phyloP scores from a whole-genome alignment of 2,113 vertebrate genomes.

The Budorcas taxicolor region DNA sequence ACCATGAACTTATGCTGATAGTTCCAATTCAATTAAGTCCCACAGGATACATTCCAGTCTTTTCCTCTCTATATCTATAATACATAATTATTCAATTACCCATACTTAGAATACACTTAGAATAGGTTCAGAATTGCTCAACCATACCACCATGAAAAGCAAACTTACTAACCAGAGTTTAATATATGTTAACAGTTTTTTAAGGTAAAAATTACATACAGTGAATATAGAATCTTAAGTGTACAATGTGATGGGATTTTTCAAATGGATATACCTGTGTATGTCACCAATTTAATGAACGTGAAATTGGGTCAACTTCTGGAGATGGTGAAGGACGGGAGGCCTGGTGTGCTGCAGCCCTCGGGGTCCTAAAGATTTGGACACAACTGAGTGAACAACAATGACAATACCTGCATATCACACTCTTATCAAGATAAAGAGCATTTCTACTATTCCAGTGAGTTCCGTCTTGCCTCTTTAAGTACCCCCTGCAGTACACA shows the following conservation, averaged over 20 bases:
- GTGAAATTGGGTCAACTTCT: background rate
- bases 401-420: too few species aligned
- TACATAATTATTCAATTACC: background rate
- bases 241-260: background rate
- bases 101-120: background rate
- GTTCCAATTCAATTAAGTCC: background rate
- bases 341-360: background rate
- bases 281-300: background rate
- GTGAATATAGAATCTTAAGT: background rate
- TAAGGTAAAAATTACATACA: background rate
- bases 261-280: background rate
- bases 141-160: background rate
- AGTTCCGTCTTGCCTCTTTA: background rate
- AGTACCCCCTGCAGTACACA: background rate
- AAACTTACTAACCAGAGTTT: background rate
- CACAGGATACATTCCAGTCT: background rate
- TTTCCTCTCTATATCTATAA: background rate
- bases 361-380: background rate
- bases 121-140: background rate
- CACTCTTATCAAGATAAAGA: background rate
- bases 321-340: background rate
- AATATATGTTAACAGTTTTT: background rate
- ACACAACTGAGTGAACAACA: background rate
- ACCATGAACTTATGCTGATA: background rate
- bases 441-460: background rate